Conservation (phyloP, 1,140 invertebrate genomes). For the Colletes gigas region DNA sequence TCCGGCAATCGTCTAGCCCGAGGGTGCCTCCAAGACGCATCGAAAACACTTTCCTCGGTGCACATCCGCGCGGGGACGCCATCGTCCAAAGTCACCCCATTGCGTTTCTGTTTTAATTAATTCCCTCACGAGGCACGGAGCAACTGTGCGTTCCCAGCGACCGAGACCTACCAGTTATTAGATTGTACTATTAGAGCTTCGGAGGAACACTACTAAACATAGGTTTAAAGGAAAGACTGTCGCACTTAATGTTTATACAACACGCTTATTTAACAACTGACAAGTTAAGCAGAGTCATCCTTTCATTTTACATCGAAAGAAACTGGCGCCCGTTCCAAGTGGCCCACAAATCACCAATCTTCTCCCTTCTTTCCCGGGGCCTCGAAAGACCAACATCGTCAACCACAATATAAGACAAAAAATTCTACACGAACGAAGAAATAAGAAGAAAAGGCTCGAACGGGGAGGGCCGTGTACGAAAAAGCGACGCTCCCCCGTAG, state of each 20-base stretch:
- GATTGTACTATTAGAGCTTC: too few relatives aligned
- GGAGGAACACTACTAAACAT: too few relatives aligned
- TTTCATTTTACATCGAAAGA: not conserved
- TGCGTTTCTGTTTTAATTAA: constrained; percentile 23
- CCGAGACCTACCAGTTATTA: too few relatives aligned
- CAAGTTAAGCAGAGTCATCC: too few relatives aligned
- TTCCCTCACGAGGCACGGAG: not conserved
- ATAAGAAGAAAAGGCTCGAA: not conserved
- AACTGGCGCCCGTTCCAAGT: not conserved
- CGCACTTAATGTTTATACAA: too few relatives aligned
- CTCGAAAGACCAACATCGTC: not conserved
- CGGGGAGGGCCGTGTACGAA: not conserved
- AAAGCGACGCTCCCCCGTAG: not conserved
- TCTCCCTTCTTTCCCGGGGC: not conserved
- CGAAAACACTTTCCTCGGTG: constrained; percentile 41
- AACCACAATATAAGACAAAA: constrained; percentile 3
- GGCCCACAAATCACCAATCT: too few relatives aligned
- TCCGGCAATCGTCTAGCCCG: constrained; percentile 28
- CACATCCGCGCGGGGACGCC: not conserved
- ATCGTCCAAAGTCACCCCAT: not conserved
- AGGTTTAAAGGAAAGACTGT: too few relatives aligned
- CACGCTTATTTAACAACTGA: too few relatives aligned
- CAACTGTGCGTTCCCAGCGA: too few relatives aligned
- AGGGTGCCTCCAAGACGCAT: constrained; percentile 27
- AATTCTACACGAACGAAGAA: not conserved